Evolutionary conservation across 2,888 invertebrate species (phyloP), one percentile per base, ranked within the genome.

Genomic region (Metopia argyrocephala): DNA sequence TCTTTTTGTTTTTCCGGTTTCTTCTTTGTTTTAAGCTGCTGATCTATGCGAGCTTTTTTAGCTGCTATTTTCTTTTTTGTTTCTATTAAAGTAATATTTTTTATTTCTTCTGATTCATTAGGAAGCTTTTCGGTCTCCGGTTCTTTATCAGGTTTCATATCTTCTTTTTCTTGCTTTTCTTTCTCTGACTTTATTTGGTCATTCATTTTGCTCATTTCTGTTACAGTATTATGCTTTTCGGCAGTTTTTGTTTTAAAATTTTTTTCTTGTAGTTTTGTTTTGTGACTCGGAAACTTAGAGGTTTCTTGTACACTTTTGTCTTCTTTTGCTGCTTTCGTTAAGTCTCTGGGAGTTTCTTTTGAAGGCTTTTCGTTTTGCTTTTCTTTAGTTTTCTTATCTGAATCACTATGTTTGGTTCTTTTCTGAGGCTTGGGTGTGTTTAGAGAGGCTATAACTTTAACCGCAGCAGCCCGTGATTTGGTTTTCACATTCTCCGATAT

Each of bases 401-500:
- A 68, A 27, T 84, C 82, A 5, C 66, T 52, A 45, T 71, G 61
- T 50, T 78, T 65, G 20, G 61, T 57, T 56, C 81, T 78, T 20
- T 75, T 83, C 46, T 84, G 83, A 2, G 84, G 65, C 68, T 88
- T 89, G 23, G 85, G 84, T 12, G 86, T 85, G 83, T 83, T 88
- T 3, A 88, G 54, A 52, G 81, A 86, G 27, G 86, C 87, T 59
- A 87, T 89, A 4, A 89, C 88, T 80, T 90, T 90, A 21, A 89
- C 89, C 0, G 90, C 89, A 1, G 91, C 89, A 3, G 91, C 90
- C 20, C 91, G 85, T 0, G 90, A 90, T 79, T 91, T 91, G 2
- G 91, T 91, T 84, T 91, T 91, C 1, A 91, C 91, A 84, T 90
- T 90, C 82, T 91, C 91, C 70, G 90, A 91, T 83, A 91, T 91